Evolutionary conservation across 2,888 invertebrate species (phyloP), one percentile per base, ranked within the genome.

Genomic region (Lasioglossum leucozonium): DNA sequence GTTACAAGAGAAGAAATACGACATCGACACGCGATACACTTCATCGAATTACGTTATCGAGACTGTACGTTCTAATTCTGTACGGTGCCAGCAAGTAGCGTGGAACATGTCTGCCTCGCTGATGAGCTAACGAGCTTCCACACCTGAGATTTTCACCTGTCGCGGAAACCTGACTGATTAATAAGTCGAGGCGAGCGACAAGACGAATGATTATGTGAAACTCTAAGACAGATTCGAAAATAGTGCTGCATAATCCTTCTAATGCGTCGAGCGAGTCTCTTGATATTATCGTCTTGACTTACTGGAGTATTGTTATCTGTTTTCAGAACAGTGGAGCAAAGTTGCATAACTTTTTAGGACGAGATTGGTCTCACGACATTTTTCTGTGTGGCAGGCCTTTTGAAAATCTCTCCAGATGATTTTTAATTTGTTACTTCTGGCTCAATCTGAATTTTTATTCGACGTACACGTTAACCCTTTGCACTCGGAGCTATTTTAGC

Each of bases 1-100:
- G 87, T 77, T 77, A 86, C 58, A 58, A 55, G 80, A 86, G 76
- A 71, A 77, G 85, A 82, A 72, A 82, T 58, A 51, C 40, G 77
- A 76, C 80, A 86, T 82, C 82, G 82, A 87, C 81, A 87, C 73
- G 34, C 71, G 87, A 87, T 87, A 87, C 78, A 81, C 77, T 87
- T 86, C 81, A 86, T 86, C 78, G 78, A 81, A 76, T 87, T 87
- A 87, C 87, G 47, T 78, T 76, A 72, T 44, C 37, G 67, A 65
- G 75, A 44, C 55, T n/a, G 67, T 26, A 62, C 69, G 81, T 81
- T 81, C 78, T 77, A 80, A 80, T 80, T 84, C 75, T 51, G 47
- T 11, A 4, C 18, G 72, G 72, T 16, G 34, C 51, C 18, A 34
- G 26, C 26, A 69, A 69, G 72, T 42, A 72, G 72, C 77, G 47